Percentiles rank a stretch among this genome's conserved stretches.
Conservation (phyloP, 2,113 vertebrate species). For the Neolamprologus devosi region DNA sequence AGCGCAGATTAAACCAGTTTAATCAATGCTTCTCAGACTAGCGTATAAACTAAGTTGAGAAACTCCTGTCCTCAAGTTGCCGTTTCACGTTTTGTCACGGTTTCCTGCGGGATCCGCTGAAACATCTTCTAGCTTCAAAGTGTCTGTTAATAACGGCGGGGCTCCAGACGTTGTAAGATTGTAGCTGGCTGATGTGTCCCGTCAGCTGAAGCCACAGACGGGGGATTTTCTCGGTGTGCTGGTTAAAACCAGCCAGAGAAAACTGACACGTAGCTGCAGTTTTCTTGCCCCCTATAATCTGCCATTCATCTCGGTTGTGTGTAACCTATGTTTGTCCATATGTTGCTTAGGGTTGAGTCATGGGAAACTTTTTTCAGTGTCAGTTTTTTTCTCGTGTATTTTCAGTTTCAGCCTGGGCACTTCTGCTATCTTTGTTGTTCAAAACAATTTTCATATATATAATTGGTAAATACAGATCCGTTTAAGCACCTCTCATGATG, state of each 20-base stretch:
- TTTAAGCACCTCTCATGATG: background rate
- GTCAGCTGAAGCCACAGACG: background rate
- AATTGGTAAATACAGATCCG: background rate
- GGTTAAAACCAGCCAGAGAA: background rate
- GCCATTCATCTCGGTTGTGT: background rate
- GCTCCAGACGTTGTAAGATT: background rate
- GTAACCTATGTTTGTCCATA: background rate
- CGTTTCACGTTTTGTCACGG: background rate
- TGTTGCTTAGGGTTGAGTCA: background rate
- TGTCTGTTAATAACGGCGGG: background rate
- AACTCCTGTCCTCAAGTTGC: background rate
- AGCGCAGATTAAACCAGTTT: background rate
- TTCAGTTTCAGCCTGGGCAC: background rate
- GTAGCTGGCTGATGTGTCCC: background rate
- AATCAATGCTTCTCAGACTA: background rate
- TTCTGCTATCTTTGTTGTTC: background rate
- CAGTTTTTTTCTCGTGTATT: background rate
- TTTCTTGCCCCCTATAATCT: conserved; percentile 5
- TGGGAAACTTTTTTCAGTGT: background rate
- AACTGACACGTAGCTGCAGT: conserved; percentile 67
- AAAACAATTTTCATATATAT: background rate
- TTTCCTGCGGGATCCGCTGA: background rate
- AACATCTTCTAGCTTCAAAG: background rate
- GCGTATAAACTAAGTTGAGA: background rate
- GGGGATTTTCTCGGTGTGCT: background rate